Evolutionary conservation across 2,888 invertebrate species (phyloP), one percentile per base, ranked within the genome.

Genomic region (Eulithis prunata): DNA sequence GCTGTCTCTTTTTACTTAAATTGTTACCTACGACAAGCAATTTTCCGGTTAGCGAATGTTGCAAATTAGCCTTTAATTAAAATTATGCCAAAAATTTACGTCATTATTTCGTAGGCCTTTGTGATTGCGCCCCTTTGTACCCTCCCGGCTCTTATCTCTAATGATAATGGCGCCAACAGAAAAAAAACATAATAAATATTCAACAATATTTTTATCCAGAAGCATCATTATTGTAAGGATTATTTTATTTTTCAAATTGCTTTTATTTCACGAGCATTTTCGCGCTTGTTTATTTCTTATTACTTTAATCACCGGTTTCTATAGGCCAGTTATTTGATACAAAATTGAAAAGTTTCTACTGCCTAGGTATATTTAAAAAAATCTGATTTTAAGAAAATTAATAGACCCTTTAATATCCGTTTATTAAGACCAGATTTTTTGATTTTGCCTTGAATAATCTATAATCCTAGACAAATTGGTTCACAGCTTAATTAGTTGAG

Each of bases 41-140:
- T 85, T 84, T 86, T 82, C 84, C 78, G 77, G 83, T 82, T 81
- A 77, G 78, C 72, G 74, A 86, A 82, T 84, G 85, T 86, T 80
- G 74, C 85, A 85, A 89, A 90, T 89, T 88, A 87, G 86, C 80
- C 80, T 86, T 86, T 89, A 90, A 89, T 90, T 90, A 90, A 89
- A 89, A 87, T 88, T 83, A 85, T 83, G 81, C 75, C 85, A 82
- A 84, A 89, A 88, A 86, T 88, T 78, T 80, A 78, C 79, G 83
- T 85, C 87, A 87, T 89, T 87, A 88, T 84, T 83, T 75, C 74
- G 77, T 72, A 71, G 80, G 70, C 82, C 85, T 90, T 89, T 90
- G 89, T 90, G 84, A 84, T 81, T 79, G 79, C 78, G 82, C 83
- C 80, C 85, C 84, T 85, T 85, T 80, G 81, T 78, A 75, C 75